A percentile compares a stretch with the other conserved stretches of the same genome.
Evolutionary conservation across 1,140 invertebrate genomes (phyloP).

Genomic region (Drosophila pruinosa): DNA sequence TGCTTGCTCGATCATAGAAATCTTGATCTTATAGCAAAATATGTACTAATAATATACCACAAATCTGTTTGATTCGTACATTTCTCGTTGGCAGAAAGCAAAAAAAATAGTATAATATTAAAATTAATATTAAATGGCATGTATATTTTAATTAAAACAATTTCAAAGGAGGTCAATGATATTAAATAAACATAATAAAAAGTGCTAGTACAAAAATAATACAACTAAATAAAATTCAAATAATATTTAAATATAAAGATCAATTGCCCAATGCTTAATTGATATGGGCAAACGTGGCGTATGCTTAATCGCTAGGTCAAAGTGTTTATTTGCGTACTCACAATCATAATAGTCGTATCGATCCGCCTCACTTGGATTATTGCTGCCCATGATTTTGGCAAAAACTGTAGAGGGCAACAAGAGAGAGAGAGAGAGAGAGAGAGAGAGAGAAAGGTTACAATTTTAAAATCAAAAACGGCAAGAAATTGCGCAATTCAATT

Average conservation of each 20-base stretch:
- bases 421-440: slow-evolving; percentile 5
- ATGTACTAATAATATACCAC: too few species aligned
- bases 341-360: slow-evolving; percentile 80
- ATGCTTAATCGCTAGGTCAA: slow-evolving; percentile 14
- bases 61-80: too few species aligned
- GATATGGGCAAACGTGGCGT: neutral
- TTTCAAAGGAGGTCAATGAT: too few species aligned
- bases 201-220: neutral
- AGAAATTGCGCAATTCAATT: slow-evolving; percentile 56
- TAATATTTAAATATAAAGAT: neutral
- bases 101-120: too few species aligned
- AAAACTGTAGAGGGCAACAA: slow-evolving; percentile 58
- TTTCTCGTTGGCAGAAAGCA: too few species aligned
- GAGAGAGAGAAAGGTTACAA: slow-evolving; percentile 23
- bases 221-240: too few species aligned
- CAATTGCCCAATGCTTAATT: neutral
- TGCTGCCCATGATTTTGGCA: slow-evolving; percentile 81
- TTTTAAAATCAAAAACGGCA: slow-evolving; percentile 37
- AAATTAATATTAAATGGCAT: too few species aligned
- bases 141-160: too few species aligned
- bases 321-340: slow-evolving; percentile 53
- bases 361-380: slow-evolving; percentile 79
- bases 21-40: too few species aligned
- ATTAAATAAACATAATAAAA: too few species aligned
- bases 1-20: too few species aligned